Percentiles rank a stretch among this genome's conserved stretches.
phyloP scores from a whole-genome alignment of 2,113 vertebrate species.

The Alligator sinensis region DNA sequence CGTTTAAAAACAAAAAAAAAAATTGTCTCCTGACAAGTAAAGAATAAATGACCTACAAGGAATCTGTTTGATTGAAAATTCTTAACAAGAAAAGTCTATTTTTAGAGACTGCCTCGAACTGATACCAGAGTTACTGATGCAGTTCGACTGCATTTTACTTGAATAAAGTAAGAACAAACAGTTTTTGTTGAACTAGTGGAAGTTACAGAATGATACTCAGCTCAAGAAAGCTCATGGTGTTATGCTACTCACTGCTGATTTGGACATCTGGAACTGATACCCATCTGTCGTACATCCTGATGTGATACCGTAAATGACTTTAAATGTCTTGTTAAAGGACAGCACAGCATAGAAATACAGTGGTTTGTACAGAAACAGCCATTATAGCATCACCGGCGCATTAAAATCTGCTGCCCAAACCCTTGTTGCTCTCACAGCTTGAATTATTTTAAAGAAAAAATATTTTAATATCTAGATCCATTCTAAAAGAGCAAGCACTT shows the following conservation, averaged over 20 bases:
- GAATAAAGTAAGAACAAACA: not conserved
- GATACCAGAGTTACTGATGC: not conserved
- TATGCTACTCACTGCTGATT: rapidly evolving
- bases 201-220: not conserved
- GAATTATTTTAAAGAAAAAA: not conserved
- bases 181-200: rapidly evolving
- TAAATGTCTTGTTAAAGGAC: rapidly evolving
- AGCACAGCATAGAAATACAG: not conserved
- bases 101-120: not conserved
- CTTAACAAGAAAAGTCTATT: rapidly evolving
- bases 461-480: not conserved
- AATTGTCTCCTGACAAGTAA: rapidly evolving
- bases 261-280: not conserved
- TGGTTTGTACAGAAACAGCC: not conserved
- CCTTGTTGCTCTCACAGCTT: not conserved
- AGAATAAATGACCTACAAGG: not conserved
- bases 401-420: not conserved
- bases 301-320: not conserved
- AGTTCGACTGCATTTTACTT: rapidly evolving
- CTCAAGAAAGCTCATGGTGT: not conserved
- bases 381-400: not conserved
- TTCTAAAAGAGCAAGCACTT: not conserved
- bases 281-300: not conserved
- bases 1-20: not conserved
- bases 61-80: not conserved